Base-by-base conservation (phyloP, 2,888 invertebrate genomes). In the Drosophila niveifrons region DNA sequence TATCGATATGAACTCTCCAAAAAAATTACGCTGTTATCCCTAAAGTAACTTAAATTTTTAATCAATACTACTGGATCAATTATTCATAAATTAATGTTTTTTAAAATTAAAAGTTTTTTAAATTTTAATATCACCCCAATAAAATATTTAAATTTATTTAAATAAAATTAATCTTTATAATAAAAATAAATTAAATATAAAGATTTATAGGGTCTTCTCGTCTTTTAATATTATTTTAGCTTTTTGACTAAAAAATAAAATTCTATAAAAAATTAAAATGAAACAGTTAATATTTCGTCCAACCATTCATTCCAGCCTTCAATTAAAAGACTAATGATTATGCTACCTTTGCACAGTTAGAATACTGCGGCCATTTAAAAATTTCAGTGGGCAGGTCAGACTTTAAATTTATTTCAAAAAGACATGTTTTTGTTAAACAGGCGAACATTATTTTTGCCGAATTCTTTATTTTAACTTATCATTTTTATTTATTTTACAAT, bases 141-240 rank as follows among this genome's bases (percentile, higher is more conserved):
- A 18, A 18, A 18, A 18, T 18, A 18, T 18, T 18, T 18, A 18
- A 18, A 18, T 18, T 18, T 18, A 18, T 18, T 18, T 18, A 18
- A 88, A 85, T 81, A 80, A 80, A 90, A 92, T 87, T 75, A 75
- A 91, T 82, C 92, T 81, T 77, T 90, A 93, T 90, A 92, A 90
- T 87, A 84, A 91, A 82, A 84, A 88, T 81, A 82, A 83, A 88
- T 75, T 85, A 88, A 91, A 90, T 92, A 93, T 93, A 90, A 95
- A 96, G 94, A 94, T 95, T 94, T 94, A 95, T 94, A 95, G 95
- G 95, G 95, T 96, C 95, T 95, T 95, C 94, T 95, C 95, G 95
- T 95, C 95, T 94, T 93, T 94, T 94, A 94, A 94, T 90, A 62
- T 66, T 72, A 95, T 94, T 94, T 94, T 93, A 94, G 94, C 94